phyloP scores from a whole-genome alignment of 2,888 invertebrate genomes.

The Melipona beecheii region DNA sequence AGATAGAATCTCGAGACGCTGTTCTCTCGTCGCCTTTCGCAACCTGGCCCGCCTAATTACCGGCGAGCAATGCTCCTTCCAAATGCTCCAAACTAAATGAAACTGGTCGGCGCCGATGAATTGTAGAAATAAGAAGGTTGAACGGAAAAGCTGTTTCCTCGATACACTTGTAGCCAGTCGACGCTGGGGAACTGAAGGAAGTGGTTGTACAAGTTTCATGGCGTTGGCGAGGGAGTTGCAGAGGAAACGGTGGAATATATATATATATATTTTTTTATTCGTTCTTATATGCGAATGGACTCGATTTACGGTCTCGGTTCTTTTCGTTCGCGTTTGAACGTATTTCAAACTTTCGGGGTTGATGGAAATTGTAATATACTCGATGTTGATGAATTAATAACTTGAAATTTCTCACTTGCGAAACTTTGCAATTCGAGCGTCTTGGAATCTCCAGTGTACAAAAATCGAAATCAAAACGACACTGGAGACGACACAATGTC shows the following conservation, averaged over 20 bases:
- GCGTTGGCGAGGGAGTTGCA: background rate
- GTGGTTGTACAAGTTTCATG: background rate
- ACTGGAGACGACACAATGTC: too few relatives aligned
- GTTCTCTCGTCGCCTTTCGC: slow-evolving; percentile 26
- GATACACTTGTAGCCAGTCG: background rate
- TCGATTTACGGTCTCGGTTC: background rate
- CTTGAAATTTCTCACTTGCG: too few relatives aligned
- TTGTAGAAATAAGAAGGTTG: slow-evolving; percentile 9
- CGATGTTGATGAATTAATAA: too few relatives aligned
- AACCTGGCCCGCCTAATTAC: slow-evolving; percentile 62
- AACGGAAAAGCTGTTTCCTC: too few relatives aligned
- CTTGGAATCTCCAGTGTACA: too few relatives aligned
- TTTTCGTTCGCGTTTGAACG: background rate
- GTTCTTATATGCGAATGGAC: background rate
- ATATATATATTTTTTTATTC: too few relatives aligned
- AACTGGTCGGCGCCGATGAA: slow-evolving; percentile 12
- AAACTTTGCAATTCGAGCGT: too few relatives aligned
- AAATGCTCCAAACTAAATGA: slow-evolving; percentile 35
- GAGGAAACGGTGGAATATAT: background rate
- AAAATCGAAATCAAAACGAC: too few relatives aligned
- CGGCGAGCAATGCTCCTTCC: slow-evolving; percentile 15
- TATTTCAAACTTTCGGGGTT: too few relatives aligned
- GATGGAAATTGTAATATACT: too few relatives aligned
- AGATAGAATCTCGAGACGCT: slow-evolving; percentile 67
- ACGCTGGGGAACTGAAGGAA: background rate